Evolutionary conservation across 1,140 invertebrate genomes (phyloP), one percentile per base, ranked within the genome.

Genomic region (Caenorhabditis remanei): DNA sequence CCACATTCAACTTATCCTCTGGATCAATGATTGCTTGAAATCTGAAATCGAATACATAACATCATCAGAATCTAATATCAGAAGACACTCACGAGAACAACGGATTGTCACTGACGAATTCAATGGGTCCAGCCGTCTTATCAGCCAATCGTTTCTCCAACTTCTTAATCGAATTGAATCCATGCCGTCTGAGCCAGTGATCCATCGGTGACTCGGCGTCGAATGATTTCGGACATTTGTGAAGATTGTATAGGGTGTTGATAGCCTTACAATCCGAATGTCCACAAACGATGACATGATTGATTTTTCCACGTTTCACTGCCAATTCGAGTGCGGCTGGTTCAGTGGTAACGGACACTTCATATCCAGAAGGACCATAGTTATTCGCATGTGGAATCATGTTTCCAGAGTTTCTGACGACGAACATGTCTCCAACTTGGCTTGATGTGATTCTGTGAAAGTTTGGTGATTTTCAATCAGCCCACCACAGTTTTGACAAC

Each of bases 181-280:
- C 97, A 93, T 98, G 96, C 40, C 95, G 95, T 90, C 96, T 96
- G 0, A 99, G 93, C 97, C 97, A 99, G 11, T 96, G 96, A 92
- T 96, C 95, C 90, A 99, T 92, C 1, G 97, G 97, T 13, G 96
- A 97, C 87, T 96, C 94, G 90, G 96, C 94, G 89, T 96, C 94
- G 91, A 97, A 96, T 63, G 94, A 94, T 95, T 96, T 89, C 95
- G 94, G 58, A 94, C 96, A 21, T 95, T 96, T 95, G 89, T 95
- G 95, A 56, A 98, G 93, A 91, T 95, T 95, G 92, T 97, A 96
- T 3, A 98, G 93, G 58, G 97, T 94, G 94, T 98, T 97, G 95
- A 98, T 98, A 6, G 97, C 97, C 67, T 98, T 98, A 93, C 97
- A 99, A 93, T 99, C 97, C 67, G 97, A 98, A 93, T 98, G 97